Percentiles rank a stretch among this genome's conserved stretches.
These are phyloP conservation scores for Anguilla japonica DNA, from an alignment of 2,113 vertebrate species.

Conservation along the genomic window DNA sequence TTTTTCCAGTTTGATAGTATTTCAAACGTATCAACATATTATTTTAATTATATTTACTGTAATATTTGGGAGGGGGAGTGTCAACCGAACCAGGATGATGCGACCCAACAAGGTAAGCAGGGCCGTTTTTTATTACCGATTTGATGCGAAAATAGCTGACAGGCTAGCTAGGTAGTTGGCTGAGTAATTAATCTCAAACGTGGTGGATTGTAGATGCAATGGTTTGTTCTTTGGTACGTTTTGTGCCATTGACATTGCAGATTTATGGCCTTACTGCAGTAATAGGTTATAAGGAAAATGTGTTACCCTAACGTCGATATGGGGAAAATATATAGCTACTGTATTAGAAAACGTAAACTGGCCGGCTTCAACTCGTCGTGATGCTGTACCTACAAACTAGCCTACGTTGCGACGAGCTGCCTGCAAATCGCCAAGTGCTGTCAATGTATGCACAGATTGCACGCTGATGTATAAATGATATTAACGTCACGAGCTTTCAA, in stretches of 20 bases:
- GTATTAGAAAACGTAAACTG: background rate
- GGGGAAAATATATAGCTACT: background rate
- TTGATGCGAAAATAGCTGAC: background rate
- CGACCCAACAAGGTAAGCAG: constrained; percentile 67
- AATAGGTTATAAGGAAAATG: background rate
- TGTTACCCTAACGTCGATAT: background rate
- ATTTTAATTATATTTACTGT: constrained; percentile 77
- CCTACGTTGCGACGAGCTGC: background rate
- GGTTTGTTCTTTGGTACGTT: background rate
- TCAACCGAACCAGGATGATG: constrained; percentile 74
- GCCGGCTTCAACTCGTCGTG: background rate
- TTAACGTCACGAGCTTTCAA: background rate
- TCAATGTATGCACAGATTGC: background rate
- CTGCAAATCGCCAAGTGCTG: background rate
- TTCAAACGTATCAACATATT: constrained; percentile 73
- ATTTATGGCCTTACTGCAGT: constrained; percentile 4
- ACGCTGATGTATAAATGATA: background rate
- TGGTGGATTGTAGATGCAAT: background rate
- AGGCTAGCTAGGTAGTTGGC: background rate
- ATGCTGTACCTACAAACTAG: background rate
- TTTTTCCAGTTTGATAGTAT: constrained; percentile 70
- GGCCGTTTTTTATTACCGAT: background rate
- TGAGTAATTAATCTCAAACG: background rate
- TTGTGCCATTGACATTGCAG: background rate
- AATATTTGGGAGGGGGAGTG: constrained; percentile 77